Base-by-base conservation (phyloP, 2,797 vertebrate genomes). In the Nannoperca obscura region DNA sequence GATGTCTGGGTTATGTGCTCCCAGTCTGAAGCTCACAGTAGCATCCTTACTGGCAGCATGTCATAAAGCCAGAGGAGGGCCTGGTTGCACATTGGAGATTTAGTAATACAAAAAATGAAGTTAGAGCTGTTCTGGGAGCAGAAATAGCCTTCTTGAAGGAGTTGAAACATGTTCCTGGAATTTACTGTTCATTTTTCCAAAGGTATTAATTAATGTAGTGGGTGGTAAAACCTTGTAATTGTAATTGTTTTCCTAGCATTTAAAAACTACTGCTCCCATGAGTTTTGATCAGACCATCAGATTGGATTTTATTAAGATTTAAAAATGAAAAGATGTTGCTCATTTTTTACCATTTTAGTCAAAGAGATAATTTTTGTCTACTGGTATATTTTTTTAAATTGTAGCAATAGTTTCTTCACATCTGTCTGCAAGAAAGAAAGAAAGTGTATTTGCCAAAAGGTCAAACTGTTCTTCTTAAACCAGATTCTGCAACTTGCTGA, bases 1-100 rank as follows among this genome's bases (percentile, higher is more conserved):
- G 8, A 27, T 36, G 74, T 87, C 74, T 84, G 66, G 64, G 71
- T 81, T 82, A 73, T 82, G 60, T 59, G 57, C 66, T 68, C 60
- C 27, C 59, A 82, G 72, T 76, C 63, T 67, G 53, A 75, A 55
- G 66, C 74, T 78, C 58, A 72, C 27, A 62, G 53, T 32, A 70
- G 68, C 53, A 72, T 62, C 54, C 30, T 47, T 14, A 38, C 24
- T 87, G 87, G 83, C 83, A 49, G 11, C 4, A 14, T 12, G 69
- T 77, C 84, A 83, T 10, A 4, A 53, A 38, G 38, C 19, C 58
- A 59, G 70, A 54, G 44, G 60, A 70, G 42, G 47, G 27, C 44
- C 52, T 63, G 57, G 70, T 74, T n/a, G 9, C 36, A 65, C 36
- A 34, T 22, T 19, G 5, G 58, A 82, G 60, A 81, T 78, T 77